Conservation (phyloP, 2,797 vertebrate species). For the Podarcis lilfordi region DNA sequence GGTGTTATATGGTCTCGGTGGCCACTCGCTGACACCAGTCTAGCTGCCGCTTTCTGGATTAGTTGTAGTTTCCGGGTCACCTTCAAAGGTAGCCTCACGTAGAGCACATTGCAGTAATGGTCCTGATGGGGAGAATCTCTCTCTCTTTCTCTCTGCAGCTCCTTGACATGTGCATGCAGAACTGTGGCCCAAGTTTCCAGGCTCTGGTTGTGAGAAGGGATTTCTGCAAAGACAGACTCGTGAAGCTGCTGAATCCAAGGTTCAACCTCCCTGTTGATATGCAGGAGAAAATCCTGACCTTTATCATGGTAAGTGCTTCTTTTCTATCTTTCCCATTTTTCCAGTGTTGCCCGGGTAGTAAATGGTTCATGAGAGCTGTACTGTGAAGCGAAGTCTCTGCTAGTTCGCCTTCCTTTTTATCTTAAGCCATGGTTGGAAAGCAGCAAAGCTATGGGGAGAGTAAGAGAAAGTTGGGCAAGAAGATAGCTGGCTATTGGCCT, state of each 20-base stretch:
- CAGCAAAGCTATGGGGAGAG: not conserved
- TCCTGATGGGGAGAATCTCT: too few species aligned
- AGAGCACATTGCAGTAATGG: too few species aligned
- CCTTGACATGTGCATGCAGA: conserved; percentile 82
- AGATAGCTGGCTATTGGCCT: not conserved
- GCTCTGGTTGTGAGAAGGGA: conserved; percentile 81
- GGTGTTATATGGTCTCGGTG: accelerated
- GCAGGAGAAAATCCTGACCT: conserved; percentile 80
- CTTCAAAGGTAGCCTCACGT: too few species aligned
- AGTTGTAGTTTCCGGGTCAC: too few species aligned
- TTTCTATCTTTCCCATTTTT: too few species aligned
- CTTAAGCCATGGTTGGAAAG: not conserved
- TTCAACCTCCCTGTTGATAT: conserved; percentile 76
- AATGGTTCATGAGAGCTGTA: not conserved
- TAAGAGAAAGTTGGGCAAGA: not conserved
- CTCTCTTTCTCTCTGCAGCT: conserved; percentile 68
- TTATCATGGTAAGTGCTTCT: conserved; percentile 77
- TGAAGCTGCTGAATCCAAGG: conserved; percentile 80
- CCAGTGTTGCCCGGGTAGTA: not conserved
- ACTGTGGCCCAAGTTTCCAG: conserved; percentile 80
- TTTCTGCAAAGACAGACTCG: conserved; percentile 79
- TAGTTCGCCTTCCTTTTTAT: not conserved
- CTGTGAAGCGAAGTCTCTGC: not conserved
- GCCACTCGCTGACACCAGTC: too few species aligned
- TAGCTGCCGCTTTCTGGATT: too few species aligned